Conservation (phyloP, 1,140 invertebrate species). For the Scaptomyza hsui region DNA sequence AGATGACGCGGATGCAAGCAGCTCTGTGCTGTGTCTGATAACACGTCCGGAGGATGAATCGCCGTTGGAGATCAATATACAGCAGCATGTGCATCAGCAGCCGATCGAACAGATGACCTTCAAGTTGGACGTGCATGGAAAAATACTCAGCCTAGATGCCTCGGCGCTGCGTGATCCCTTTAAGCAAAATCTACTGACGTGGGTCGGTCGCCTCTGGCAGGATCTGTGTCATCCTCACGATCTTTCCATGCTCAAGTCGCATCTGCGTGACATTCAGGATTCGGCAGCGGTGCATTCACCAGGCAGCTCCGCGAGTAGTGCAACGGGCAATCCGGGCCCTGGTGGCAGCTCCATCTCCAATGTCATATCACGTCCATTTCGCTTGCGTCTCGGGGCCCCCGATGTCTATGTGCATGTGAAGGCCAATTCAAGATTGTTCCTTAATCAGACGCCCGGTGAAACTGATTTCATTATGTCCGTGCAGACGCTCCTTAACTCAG, state of each 20-base stretch:
- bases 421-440: conserved; percentile 94
- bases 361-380: conserved; percentile 88
- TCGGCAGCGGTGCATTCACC: conserved; percentile 84
- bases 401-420: conserved; percentile 93
- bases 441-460: conserved; percentile 88
- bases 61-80: conserved; percentile 87
- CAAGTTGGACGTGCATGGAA: conserved; percentile 93
- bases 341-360: conserved; percentile 55
- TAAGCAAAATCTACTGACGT: conserved; percentile 89
- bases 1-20: conserved; percentile 88
- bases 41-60: conserved; percentile 92
- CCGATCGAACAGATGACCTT: conserved; percentile 95
- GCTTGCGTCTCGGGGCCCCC: conserved; percentile 88
- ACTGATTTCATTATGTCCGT: conserved; percentile 96
- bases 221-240: conserved; percentile 92
- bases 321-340: not conserved
- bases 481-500: conserved; percentile 90
- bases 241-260: conserved; percentile 88
- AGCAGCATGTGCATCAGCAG: conserved; percentile 84
- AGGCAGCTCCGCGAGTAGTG: conserved; percentile 42
- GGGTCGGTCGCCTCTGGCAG: conserved; percentile 85
- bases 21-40: conserved; percentile 89
- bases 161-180: conserved; percentile 88
- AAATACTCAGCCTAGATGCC: conserved; percentile 91
- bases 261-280: conserved; percentile 90